Base-by-base conservation (phyloP, 2,113 vertebrate species). In the Trematocara macrostoma region DNA sequence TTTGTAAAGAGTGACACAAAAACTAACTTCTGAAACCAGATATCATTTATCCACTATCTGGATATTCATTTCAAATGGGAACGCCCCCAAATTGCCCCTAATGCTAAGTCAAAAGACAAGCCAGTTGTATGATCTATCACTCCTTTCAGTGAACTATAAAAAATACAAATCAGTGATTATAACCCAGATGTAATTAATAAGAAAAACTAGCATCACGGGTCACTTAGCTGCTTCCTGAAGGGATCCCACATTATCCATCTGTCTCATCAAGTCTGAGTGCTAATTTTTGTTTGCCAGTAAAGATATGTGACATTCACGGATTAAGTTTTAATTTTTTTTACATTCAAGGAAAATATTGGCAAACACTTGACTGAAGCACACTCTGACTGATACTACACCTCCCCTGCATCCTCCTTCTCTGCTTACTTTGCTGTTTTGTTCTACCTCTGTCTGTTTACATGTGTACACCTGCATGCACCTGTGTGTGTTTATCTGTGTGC, bases 401-500 rank as follows among this genome's bases (percentile, higher is more conserved):
- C 53, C 55, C 59, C 53, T 81, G 26, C 34, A 35, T 79, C 87
- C 78, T 84, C 38, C 78, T 51, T 78, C 82, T 71, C 40, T 14
- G 7, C 49, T 55, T 47, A 42, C 56, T 80, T 87, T 90, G 79
- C 83, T 18, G 67, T 87, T 92, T 90, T 82, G 49, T 78, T 78
- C n/a, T 42, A n/a, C 29, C 16, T 79, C 8, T 35, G 85, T 69
- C 42, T 87, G 53, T 89, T 87, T 84, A 29, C 61, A n/a, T 86
- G 84, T 51, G 49, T 84, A 51, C 61, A 82, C 81, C 67, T 87
- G 55, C 53, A 51, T 40, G 15, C 15, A 83, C 86, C 69, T 84
- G 67, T 83, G 69, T 84, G 85, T 92, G 45, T 91, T 26, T 84
- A 47, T 87, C 83, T 88, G 57, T 85, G 78, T 76, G 74, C 16